phyloP scores from a whole-genome alignment of 2,797 vertebrate species.

The Taenioides sp. region DNA sequence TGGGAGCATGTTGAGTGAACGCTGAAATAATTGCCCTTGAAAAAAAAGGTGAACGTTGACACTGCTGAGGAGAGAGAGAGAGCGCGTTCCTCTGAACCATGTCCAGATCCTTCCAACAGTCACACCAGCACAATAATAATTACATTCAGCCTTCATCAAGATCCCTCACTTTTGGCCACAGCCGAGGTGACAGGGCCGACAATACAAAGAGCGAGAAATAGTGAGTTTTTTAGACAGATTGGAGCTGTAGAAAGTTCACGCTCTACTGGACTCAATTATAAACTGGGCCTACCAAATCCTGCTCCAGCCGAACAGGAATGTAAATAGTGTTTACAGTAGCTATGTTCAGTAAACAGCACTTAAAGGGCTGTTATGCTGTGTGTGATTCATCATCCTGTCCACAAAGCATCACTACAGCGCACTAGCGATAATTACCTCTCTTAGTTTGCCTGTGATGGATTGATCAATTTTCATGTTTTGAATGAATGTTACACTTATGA shows the following conservation, averaged over 20 bases:
- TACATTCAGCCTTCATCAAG: constrained; percentile 75
- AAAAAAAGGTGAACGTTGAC: constrained; percentile 62
- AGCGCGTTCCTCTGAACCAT: constrained; percentile 65
- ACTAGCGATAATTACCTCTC: constrained; percentile 46
- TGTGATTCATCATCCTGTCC: constrained; percentile 63
- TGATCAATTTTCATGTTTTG: constrained; percentile 28
- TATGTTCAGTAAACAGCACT: constrained; percentile 61
- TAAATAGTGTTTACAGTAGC: constrained; percentile 71
- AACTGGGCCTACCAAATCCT: constrained; percentile 65
- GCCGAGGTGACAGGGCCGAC: constrained; percentile 48
- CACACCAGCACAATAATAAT: constrained; percentile 72
- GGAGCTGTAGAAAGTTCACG: constrained; percentile 74
- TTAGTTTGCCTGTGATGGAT: constrained; percentile 48
- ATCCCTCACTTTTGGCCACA: constrained; percentile 69
- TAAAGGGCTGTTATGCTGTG: constrained; percentile 60
- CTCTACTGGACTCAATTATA: constrained; percentile 78
- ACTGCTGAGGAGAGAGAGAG: constrained; percentile 55
- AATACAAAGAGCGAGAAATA: constrained; percentile 65
- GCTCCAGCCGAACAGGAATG: constrained; percentile 57
- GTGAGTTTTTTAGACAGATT: constrained; percentile 68
- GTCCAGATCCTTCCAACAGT: constrained; percentile 68
- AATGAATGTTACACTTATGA: constrained; percentile 11
- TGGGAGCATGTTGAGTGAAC: constrained; percentile 58
- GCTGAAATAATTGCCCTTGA: constrained; percentile 74
- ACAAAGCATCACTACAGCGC: constrained; percentile 37